phyloP scores from a whole-genome alignment of 2,888 invertebrate species.

The Aphodius sticticus region DNA sequence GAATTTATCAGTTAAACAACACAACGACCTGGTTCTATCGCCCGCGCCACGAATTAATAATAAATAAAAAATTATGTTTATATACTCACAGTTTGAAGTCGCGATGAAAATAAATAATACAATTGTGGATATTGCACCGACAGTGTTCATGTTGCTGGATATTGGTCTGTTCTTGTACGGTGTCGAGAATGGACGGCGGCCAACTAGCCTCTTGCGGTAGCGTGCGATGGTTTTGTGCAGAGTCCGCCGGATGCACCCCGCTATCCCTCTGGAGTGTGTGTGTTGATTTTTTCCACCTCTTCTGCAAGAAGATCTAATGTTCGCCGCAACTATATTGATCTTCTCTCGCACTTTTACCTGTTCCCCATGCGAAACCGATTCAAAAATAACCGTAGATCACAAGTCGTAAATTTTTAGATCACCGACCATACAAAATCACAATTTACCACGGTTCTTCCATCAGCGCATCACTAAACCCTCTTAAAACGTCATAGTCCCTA shows the following conservation, averaged over 20 bases:
- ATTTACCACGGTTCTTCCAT: neutral
- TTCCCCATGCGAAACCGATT: conserved; percentile 11
- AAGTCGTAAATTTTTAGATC: conserved; percentile 16
- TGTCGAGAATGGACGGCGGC: conserved; percentile 36
- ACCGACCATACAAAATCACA: neutral
- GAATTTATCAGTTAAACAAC: conserved; percentile 7
- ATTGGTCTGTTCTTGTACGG: conserved; percentile 14
- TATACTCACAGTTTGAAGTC: conserved; percentile 43
- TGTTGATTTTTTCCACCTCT: conserved; percentile 22
- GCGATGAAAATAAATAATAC: conserved; percentile 41
- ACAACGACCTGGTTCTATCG: neutral
- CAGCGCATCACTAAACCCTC: neutral
- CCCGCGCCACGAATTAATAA: neutral
- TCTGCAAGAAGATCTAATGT: conserved; percentile 25
- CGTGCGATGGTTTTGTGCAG: conserved; percentile 53
- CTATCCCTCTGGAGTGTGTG: conserved; percentile 26
- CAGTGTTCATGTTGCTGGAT: conserved; percentile 44
- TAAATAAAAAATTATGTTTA: conserved; percentile 20
- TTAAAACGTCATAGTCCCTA: neutral
- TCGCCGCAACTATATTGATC: conserved; percentile 20
- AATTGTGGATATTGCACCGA: conserved; percentile 45
- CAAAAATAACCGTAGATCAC: conserved; percentile 15
- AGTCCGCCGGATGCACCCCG: conserved; percentile 53
- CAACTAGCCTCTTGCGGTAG: conserved; percentile 49
- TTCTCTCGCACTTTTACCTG: conserved; percentile 10